Percentiles rank a stretch among this genome's conserved stretches.
Evolutionary conservation across 2,797 vertebrate species (phyloP).

Genomic region (Enteromius trimaculatus): DNA sequence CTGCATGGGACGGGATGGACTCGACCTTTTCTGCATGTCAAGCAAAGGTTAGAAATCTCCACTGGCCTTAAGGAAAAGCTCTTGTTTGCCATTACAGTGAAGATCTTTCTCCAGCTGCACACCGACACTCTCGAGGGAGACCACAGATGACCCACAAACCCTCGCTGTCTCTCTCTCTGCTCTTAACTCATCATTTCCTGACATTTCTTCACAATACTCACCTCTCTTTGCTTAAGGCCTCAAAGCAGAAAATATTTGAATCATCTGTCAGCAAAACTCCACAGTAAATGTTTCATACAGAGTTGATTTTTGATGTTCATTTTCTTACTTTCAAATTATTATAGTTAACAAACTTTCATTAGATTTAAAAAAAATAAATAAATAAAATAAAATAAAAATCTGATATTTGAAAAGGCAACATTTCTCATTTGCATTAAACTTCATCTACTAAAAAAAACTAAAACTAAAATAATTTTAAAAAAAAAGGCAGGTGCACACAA

Average conservation of each 20-base stretch:
- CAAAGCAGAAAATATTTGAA: conserved; percentile 27
- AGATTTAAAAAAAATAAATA: not conserved
- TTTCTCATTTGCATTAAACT: not conserved
- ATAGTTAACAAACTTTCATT: not conserved
- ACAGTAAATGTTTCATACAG: not conserved
- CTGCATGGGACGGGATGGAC: conserved; percentile 66
- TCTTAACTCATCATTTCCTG: conserved; percentile 12
- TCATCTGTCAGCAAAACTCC: conserved; percentile 4
- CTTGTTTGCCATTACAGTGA: conserved; percentile 81
- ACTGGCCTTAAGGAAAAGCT: conserved; percentile 82
- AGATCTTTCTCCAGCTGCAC: conserved; percentile 68
- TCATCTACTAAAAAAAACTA: not conserved
- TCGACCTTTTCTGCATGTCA: conserved; percentile 83
- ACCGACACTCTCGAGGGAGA: conserved; percentile 68
- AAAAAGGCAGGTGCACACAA: not conserved
- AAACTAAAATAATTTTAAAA: not conserved
- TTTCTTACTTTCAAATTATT: not conserved
- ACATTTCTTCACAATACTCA: conserved; percentile 16
- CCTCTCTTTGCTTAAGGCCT: not conserved
- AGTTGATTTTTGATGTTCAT: not conserved
- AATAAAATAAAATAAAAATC: not conserved
- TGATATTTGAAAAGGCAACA: not conserved
- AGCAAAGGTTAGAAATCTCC: conserved; percentile 86
- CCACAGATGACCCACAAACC: conserved; percentile 61
- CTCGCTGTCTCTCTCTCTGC: conserved; percentile 39